These are phyloP conservation scores for Oopsacas minuta DNA, from an alignment of 37 sponge, comb jelly and placozoan species.

Conservation along the genomic window DNA sequence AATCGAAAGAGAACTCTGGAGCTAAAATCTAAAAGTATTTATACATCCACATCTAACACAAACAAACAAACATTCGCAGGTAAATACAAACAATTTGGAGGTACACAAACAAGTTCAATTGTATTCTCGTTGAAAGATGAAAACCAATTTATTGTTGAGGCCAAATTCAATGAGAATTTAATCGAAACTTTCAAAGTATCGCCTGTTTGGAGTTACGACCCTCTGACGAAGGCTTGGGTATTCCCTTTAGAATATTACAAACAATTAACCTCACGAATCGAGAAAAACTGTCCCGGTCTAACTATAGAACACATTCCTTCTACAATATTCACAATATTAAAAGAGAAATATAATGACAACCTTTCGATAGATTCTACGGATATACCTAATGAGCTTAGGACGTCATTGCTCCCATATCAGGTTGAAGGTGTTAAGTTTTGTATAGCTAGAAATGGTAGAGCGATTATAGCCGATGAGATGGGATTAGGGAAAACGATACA, in stretches of 20 bases:
- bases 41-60: too few species aligned
- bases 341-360: neutral
- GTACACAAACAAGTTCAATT: neutral
- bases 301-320: neutral
- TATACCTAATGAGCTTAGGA: neutral
- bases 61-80: too few species aligned
- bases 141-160: neutral
- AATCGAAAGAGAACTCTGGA: conserved; percentile 42
- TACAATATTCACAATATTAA: neutral
- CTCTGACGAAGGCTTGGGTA: neutral
- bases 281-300: neutral
- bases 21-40: neutral
- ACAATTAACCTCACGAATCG: neutral
- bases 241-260: neutral
- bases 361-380: neutral
- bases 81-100: too few species aligned
- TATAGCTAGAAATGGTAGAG: conserved; percentile 55
- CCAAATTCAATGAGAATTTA: neutral
- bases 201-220: conserved; percentile 11
- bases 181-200: neutral
- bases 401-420: conserved; percentile 5
- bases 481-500: conserved; percentile 93
- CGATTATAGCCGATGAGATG: conserved; percentile 91
- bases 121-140: conserved; percentile 16
- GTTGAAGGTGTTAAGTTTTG: conserved; percentile 39